A percentile compares a stretch with the other conserved stretches of the same genome.
These are phyloP conservation scores for Zaprionus camerounensis DNA, from an alignment of 1,140 invertebrate genomes.

Conservation along the genomic window DNA sequence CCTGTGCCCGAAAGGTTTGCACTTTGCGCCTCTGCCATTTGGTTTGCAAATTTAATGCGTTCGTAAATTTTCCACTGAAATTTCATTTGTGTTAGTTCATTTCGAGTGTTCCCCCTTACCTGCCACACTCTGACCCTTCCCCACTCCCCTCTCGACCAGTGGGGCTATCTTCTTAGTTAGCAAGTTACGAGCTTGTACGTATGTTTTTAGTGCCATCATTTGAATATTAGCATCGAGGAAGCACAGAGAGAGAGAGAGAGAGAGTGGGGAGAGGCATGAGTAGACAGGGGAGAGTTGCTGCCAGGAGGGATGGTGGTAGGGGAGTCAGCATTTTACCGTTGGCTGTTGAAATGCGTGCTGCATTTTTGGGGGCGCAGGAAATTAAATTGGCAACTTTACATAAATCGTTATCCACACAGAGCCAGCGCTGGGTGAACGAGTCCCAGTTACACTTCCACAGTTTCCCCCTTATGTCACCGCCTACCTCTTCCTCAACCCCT, in stretches of 20 bases:
- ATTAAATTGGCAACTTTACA: constrained; percentile 62
- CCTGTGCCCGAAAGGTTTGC: constrained; percentile 65
- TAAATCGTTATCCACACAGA: constrained; percentile 41
- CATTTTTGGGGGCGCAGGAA: constrained; percentile 55
- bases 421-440: neutral
- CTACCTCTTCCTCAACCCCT: neutral
- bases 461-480: neutral
- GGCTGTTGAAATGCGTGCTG: constrained; percentile 33
- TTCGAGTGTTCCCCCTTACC: constrained; percentile 29
- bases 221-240: constrained; percentile 35
- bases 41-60: constrained; percentile 75
- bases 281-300: no score
- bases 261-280: no score
- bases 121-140: no score
- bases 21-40: constrained; percentile 66
- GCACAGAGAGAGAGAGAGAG: neutral
- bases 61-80: constrained; percentile 61
- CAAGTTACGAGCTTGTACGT: constrained; percentile 27
- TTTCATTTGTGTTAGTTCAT: constrained; percentile 64
- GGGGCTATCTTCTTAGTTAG: neutral
- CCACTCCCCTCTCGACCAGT: neutral
- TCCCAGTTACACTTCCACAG: neutral
- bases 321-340: neutral
- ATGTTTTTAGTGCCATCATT: constrained; percentile 53
- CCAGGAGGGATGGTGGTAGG: no score